Base-by-base conservation (phyloP, 1,140 invertebrate species). In the Oscheius sp. region DNA sequence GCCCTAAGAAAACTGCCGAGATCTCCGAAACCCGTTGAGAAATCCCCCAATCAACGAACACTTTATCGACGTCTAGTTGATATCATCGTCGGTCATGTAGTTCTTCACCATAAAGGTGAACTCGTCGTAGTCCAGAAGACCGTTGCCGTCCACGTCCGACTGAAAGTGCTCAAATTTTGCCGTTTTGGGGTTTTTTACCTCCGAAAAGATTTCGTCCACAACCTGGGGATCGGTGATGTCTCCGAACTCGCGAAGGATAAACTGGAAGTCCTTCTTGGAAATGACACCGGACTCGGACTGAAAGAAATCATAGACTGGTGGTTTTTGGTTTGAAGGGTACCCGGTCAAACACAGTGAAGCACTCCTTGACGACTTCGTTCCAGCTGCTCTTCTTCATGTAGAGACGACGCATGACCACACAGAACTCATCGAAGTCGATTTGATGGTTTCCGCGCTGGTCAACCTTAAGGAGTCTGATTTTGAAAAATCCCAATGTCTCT, bases 371-470 rank as follows among this genome's bases (percentile, higher is more conserved):
- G 31, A 83, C 72, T 36, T 84, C 82, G 45, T 80, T 84, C 82
- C 82, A 83, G 18, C 67, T 73, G 35, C 80, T 66, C 31, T 80
- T 80, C 70, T 83, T 83, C 49, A 79, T 75, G 20, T 69, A 76
- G 32, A 83, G 79, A 26, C 77, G 76, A 28, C 83, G 79, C 82
- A 83, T 83, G 15, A 84, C 81, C 55, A 74, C 45, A 31, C 75
- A 73, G 67, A 78, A 78, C 67, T 81, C 80, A 59, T 83, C 81
- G 63, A 82, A 82, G 45, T 82, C 80, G 26, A 83, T 83, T 64
- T 83, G 79, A 58, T 84, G 79, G 55, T 83, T 83, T 31, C 83
- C 83, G 2, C 81, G 42, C 75, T 83, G 78, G 34, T 83, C 82
- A 7, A 73, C 68, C 68, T 70, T 23, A 61, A 68, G 59, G 13